These are phyloP conservation scores for Plebejus argus DNA, from an alignment of 2,888 invertebrate genomes.

Conservation along the genomic window DNA sequence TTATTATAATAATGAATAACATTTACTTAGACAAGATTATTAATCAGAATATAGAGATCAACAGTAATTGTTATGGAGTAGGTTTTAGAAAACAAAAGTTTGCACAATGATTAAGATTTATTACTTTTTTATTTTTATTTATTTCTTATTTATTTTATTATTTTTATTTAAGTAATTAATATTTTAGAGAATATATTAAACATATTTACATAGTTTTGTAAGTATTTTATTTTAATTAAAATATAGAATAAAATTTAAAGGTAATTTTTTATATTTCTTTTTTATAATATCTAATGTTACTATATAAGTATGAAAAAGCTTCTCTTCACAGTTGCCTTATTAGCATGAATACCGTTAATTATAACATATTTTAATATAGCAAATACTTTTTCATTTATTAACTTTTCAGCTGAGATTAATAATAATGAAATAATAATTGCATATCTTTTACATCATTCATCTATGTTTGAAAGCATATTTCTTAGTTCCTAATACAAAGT, in stretches of 20 bases:
- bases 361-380: background rate
- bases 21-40: too few species aligned
- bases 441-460: conserved; percentile 8
- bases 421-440: background rate
- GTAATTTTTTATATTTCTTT: background rate
- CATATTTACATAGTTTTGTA: too few species aligned
- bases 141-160: too few species aligned
- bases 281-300: background rate
- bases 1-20: background rate
- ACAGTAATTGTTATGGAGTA: background rate
- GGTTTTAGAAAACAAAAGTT: background rate
- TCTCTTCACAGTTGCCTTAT: background rate
- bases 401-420: background rate
- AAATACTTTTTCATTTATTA: background rate
- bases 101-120: background rate
- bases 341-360: conserved; percentile 3
- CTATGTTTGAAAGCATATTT: background rate
- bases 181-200: too few species aligned
- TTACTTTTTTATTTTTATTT: background rate
- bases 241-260: background rate
- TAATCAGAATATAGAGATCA: background rate
- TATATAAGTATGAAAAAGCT: background rate
- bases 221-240: background rate
- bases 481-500: conserved; percentile 3
- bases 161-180: too few species aligned